A percentile compares a stretch with the other conserved stretches of the same genome.
Conservation (phyloP, 2,113 vertebrate genomes). For the Lasiurus cinereus region DNA sequence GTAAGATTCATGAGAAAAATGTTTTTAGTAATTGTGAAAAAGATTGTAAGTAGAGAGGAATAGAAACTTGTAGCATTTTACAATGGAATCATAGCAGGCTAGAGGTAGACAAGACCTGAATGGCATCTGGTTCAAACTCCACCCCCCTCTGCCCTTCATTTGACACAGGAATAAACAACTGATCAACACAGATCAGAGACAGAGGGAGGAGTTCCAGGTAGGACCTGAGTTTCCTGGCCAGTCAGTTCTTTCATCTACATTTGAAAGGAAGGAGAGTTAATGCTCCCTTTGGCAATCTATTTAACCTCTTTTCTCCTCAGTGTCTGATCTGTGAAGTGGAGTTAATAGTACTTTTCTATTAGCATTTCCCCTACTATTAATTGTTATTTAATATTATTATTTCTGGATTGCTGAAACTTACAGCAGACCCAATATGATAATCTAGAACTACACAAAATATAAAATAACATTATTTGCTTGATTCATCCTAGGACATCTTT, state of each 20-base stretch:
- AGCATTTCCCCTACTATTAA: not conserved
- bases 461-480: conserved; percentile 36
- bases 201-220: not conserved
- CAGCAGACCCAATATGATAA: not conserved
- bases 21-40: not conserved
- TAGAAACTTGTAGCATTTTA: conserved; percentile 11
- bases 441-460: not conserved
- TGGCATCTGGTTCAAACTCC: not conserved
- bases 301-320: not conserved
- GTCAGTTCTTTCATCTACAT: not conserved
- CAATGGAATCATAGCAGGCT: not conserved
- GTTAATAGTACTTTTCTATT: not conserved
- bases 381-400: conserved; percentile 1
- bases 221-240: not conserved
- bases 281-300: not conserved
- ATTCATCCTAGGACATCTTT: not conserved
- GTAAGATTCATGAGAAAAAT: not conserved
- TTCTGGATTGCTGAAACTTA: not conserved
- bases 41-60: not conserved
- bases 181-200: not conserved
- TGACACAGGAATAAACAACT: not conserved
- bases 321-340: conserved; percentile 37
- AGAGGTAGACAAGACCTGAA: not conserved
- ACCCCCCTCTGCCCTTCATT: not conserved
- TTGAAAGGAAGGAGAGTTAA: not conserved